A percentile compares a stretch with the other conserved stretches of the same genome.
Evolutionary conservation across 2,888 invertebrate genomes (phyloP).

Genomic region (Tenthredo amoena): DNA sequence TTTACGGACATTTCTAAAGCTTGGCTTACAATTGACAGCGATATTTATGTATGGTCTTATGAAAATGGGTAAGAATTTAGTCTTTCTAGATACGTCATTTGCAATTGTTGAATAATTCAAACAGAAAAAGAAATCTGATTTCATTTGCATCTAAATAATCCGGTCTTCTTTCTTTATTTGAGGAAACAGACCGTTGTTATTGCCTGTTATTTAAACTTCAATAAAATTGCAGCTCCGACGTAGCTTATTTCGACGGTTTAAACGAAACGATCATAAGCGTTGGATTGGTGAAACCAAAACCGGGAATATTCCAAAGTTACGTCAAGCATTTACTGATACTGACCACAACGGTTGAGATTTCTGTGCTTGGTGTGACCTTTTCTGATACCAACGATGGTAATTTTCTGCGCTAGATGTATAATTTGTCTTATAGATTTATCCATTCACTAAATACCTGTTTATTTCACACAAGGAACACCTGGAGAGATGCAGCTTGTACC

Average conservation of each 20-base stretch:
- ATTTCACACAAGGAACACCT: conserved; percentile 74
- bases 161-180: conserved; percentile 34
- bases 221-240: conserved; percentile 85
- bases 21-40: conserved; percentile 98
- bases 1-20: conserved; percentile 98
- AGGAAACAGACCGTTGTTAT: background rate
- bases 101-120: background rate
- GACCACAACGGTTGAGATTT: conserved; percentile 97
- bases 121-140: background rate
- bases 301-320: conserved; percentile 92
- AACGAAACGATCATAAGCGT: conserved; percentile 97
- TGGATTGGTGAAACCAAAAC: conserved; percentile 92
- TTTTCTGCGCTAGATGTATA: conserved; percentile 72
- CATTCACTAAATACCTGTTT: background rate
- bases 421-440: conserved; percentile 80
- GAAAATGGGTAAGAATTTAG: conserved; percentile 85
- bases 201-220: conserved; percentile 16
- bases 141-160: background rate
- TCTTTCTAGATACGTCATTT: background rate
- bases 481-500: conserved; percentile 95
- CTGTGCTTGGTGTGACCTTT: conserved; percentile 88
- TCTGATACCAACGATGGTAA: conserved; percentile 73
- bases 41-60: conserved; percentile 99
- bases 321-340: conserved; percentile 95
- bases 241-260: conserved; percentile 97